Base-by-base conservation (phyloP, 2,113 vertebrate species). In the Pterophyllum scalare region DNA sequence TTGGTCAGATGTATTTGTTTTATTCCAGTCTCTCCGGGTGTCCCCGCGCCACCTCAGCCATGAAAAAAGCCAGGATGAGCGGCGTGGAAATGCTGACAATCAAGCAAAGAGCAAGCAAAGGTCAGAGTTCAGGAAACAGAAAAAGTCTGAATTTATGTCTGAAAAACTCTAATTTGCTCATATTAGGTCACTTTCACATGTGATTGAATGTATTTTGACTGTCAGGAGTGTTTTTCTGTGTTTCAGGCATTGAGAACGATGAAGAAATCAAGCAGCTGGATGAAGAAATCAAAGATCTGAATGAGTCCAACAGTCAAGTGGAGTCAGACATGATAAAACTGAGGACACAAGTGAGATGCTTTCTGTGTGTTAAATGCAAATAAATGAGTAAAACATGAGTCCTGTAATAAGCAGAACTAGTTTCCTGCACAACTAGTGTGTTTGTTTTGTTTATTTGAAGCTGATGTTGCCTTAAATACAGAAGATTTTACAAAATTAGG, bases 261-360 rank as follows among this genome's bases (percentile, higher is more conserved):
- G 98, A 99, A 84, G 98, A 99, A 90, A 99, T 99, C 95, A 98
- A 98, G 91, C 98, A 99, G 95, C 95, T 99, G 94, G 98, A 99
- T 83, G 98, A 99, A 94, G 98, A 99, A 94, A 99, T 99, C 95
- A 99, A 99, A 95, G 98, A 99, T 93, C 94, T 99, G 90, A 99
- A 96, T 54, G 97, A 99, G 93, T 99, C 98, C 86, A 99, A 99
- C 95, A 98, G 96, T 84, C 97, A 98, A 95, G 98, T 98, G 96
- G 98, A 99, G 93, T 98, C 98, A 6, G 98, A 99, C 88, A 99
- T 99, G 98, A 98, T 99, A 77, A 99, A 98, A 87, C 97, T 99
- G 91, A 96, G 98, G 94, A 99, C 98, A 90, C 98, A 99, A 96
- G 98, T 99, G 96, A 96, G 96, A 60, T 3, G 1, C 3, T 5